These are phyloP conservation scores for Villa cingulata DNA, from an alignment of 2,888 invertebrate species.

Conservation along the genomic window DNA sequence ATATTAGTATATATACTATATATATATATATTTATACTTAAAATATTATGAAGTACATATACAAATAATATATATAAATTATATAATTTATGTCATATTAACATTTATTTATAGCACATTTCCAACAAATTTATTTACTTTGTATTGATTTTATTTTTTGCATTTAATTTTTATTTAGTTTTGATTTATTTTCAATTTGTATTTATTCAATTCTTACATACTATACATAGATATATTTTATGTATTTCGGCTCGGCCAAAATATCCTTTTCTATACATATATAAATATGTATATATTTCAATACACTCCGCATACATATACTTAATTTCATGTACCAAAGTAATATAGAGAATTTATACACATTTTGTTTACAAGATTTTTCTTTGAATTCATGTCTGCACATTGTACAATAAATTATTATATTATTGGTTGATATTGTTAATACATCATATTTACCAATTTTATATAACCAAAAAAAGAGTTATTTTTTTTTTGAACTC, in stretches of 20 bases:
- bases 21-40: not conserved
- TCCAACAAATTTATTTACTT: not conserved
- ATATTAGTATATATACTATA: too few relatives aligned
- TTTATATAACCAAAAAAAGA: too few relatives aligned
- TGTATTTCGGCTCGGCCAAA: slow-evolving; percentile 3
- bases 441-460: too few relatives aligned
- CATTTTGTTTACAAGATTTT: too few relatives aligned
- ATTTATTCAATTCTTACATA: too few relatives aligned
- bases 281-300: not conserved
- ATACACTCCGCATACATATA: not conserved
- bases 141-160: not conserved
- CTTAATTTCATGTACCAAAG: too few relatives aligned
- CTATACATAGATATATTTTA: too few relatives aligned
- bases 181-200: not conserved
- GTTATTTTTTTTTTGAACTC: too few relatives aligned
- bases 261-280: not conserved
- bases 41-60: not conserved
- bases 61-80: slow-evolving; percentile 11
- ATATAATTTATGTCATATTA: slow-evolving; percentile 11
- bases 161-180: not conserved
- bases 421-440: too few relatives aligned
- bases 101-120: not conserved
- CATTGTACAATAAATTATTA: too few relatives aligned
- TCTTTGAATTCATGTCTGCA: too few relatives aligned
- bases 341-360: too few relatives aligned